Base-by-base conservation (phyloP, 2,797 vertebrate species). In the Sebastolobus altivelis region DNA sequence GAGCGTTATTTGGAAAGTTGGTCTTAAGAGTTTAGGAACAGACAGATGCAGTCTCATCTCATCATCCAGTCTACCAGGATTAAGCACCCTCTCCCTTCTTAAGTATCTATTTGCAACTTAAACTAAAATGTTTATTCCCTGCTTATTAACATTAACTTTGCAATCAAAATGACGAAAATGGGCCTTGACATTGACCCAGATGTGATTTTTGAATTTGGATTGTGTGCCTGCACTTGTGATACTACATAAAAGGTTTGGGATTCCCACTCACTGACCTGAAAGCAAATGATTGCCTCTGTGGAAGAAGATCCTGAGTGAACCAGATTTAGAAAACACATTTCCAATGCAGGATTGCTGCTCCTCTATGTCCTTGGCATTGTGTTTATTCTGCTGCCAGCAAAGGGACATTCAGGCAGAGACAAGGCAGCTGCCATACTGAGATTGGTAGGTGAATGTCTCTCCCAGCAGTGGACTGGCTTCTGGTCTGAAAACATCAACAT, bases 201-300 rank as follows among this genome's bases (percentile, higher is more conserved):
- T 93, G 62, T 77, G 69, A 78, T 81, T 72, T 86, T 65, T 73
- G 56, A 84, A 52, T 72, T 63, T 80, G 25, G 58, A 52, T 61
- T 68, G 40, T 78, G 46, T 43, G 55, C 68, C 40, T 77, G 72
- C 80, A 56, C 77, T 87, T 84, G 59, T 79, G 65, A 27, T 73
- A 59, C 60, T 54, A 13, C 65, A 12, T 81, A 80, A 90, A 87
- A 82, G 43, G 75, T 86, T 81, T 73, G 63, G 72, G 81, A 67
- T 89, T 90, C 80, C 65, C 66, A 82, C 78, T 92, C 90, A 73
- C 83, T 92, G 93, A 94, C 89, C 93, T 89, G 88, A 92, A 95
- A 93, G 89, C 54, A 86, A 93, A 83, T 29, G 65, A 76, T 77
- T 58, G 65, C 66, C 69, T 82, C 65, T 49, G 72, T 91, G 88